Base-by-base conservation (phyloP, 1,140 invertebrate species). In the Drosophila kurseongensis region DNA sequence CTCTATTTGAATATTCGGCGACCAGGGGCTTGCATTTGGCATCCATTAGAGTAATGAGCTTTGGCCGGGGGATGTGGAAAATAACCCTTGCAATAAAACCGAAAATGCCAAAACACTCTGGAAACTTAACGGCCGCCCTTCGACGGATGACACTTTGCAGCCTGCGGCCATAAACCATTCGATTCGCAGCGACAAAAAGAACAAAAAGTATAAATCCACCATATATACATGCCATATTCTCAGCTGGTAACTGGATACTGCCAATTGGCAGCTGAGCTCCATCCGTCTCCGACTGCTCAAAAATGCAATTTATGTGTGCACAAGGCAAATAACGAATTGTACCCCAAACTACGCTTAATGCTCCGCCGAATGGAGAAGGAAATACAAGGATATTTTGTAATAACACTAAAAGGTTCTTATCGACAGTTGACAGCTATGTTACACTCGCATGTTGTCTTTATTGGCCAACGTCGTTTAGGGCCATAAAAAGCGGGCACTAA, bases 1-100 rank as follows among this genome's bases (percentile, higher is more conserved):
- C 60, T 40, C 36, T 66, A 32, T 80, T 48, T 75, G 47, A 44
- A 45, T 66, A 44, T 61, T 40, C 38, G 57, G 18, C 23, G 58
- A 3, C 29, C 4, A 18, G 50, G 55, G 45, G 36, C 41, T 45
- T 73, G 61, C 57, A 60, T 60, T 55, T 58, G 51, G 40, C 40
- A 51, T 89, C 84, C 84, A 89, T 89, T 89, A 89, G 77, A 67
- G 61, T 90, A 89, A 89, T 89, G 85, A 89, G 84, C 84, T 89
- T 84, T 74, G 61, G 75, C 54, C 42, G 41, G 18, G 13, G n/a
- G 13, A n/a, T 35, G 6, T 1, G 29, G 27, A 18, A 62, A 48
- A 63, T 58, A 69, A 68, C 73, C 61, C 62, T 63, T 69, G 63
- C 68, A n/a, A 81, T 58, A 76, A 77, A 71, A 74, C 55, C 82